These are phyloP conservation scores for Cyclopterus lumpus DNA, from an alignment of 2,797 vertebrate species.

Conservation along the genomic window DNA sequence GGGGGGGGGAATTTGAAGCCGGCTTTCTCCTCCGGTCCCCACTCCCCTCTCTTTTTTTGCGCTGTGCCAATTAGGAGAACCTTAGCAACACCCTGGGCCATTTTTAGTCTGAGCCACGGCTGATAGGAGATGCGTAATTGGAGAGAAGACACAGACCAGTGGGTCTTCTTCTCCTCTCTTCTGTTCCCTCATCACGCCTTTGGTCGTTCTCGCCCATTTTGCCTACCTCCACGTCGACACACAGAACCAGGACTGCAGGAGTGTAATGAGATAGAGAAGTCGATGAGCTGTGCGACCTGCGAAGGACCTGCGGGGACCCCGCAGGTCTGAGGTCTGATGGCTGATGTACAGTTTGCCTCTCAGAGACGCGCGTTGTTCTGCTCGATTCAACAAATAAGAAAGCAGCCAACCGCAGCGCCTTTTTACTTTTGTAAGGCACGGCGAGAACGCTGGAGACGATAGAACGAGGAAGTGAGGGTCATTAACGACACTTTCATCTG, in stretches of 20 bases:
- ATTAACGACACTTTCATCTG: neutral
- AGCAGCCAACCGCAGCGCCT: slow-evolving; percentile 30
- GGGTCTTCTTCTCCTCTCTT: slow-evolving; percentile 43
- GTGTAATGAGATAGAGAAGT: slow-evolving; percentile 65
- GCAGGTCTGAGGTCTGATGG: too few species aligned
- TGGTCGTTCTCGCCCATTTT: neutral
- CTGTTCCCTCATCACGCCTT: slow-evolving; percentile 44
- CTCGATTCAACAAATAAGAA: slow-evolving; percentile 56
- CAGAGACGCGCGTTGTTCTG: slow-evolving; percentile 44
- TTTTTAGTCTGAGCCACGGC: slow-evolving; percentile 68
- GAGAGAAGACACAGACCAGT: slow-evolving; percentile 68
- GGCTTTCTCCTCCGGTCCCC: slow-evolving; percentile 40
- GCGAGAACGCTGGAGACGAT: slow-evolving; percentile 2
- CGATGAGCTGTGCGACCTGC: slow-evolving; percentile 57
- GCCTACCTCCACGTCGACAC: slow-evolving; percentile 25
- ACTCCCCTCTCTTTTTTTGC: slow-evolving; percentile 47
- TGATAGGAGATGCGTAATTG: slow-evolving; percentile 73
- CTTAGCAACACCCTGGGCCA: slow-evolving; percentile 64
- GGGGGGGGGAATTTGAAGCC: slow-evolving; percentile 50
- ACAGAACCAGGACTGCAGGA: slow-evolving; percentile 21
- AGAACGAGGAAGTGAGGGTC: slow-evolving; percentile 23
- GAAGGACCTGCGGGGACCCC: slow-evolving; percentile 54
- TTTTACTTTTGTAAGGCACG: slow-evolving; percentile 24
- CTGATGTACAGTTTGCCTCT: slow-evolving; percentile 61
- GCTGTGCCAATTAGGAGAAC: slow-evolving; percentile 75